A percentile compares a stretch with the other conserved stretches of the same genome.
Evolutionary conservation across 2,797 vertebrate species (phyloP).

Genomic region (Apodemus agrarius): DNA sequence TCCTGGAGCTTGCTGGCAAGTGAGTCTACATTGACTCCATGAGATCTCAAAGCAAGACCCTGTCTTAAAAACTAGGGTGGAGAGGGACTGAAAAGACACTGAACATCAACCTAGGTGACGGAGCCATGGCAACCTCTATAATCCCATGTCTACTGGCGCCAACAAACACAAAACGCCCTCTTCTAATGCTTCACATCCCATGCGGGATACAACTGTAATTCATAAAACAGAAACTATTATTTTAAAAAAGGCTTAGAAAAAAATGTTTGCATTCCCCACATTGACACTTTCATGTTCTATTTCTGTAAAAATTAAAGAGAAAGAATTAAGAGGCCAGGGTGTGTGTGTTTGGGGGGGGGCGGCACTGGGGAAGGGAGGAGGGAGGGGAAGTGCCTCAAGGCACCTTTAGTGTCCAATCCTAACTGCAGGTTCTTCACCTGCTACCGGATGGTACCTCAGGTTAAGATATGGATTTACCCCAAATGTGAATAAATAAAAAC

Average conservation of each 20-base stretch:
- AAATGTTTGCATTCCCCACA: slow-evolving; percentile 7
- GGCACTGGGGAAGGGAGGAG: too few species aligned
- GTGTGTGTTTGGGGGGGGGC: too few species aligned
- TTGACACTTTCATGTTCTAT: not conserved
- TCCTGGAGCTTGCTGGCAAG: not conserved
- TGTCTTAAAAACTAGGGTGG: not conserved
- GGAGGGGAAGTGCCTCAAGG: not conserved
- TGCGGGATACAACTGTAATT: not conserved
- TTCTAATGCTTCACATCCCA: not conserved
- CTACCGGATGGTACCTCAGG: slow-evolving; percentile 48
- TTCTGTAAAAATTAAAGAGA: not conserved
- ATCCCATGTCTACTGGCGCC: not conserved
- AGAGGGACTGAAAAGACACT: not conserved
- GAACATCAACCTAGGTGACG: not conserved
- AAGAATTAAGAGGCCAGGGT: not conserved
- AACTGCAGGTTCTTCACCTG: not conserved
- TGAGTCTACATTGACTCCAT: not conserved
- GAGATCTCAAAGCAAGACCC: not conserved
- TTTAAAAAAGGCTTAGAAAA: not conserved
- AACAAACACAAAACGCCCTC: not conserved
- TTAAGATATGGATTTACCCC: not conserved
- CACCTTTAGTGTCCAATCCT: not conserved
- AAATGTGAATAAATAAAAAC: not conserved
- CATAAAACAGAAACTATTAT: not conserved
- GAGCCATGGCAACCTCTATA: not conserved